Base-by-base conservation (phyloP, 2,888 invertebrate species). In the Mythimna impura region DNA sequence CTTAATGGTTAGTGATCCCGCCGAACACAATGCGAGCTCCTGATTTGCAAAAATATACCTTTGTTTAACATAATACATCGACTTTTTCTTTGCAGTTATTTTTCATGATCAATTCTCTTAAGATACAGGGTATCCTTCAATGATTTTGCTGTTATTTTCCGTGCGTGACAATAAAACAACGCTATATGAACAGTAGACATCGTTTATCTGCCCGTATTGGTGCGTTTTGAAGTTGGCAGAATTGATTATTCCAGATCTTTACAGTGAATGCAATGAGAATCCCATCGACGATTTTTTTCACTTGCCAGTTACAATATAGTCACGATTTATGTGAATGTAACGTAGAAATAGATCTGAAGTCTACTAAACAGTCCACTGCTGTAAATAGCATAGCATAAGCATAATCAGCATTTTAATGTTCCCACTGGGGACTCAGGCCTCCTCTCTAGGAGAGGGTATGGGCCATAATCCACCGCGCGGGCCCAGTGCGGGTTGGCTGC, bases 131-230 rank as follows among this genome's bases (percentile, higher is more conserved):
- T n/a, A n/a, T n/a, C 20, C 50, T 52, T 50, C 20, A 20, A n/a
- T 8, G 50, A 52, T 47, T 14, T 47, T 10, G 9, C 52, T 40
- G 14, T 9, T 8, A 43, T 9, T 52, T n/a, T 52, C n/a, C 1
- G 25, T 54, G 58, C 66, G 66, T 67, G 67, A 60, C 73, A 12
- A 12, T 57, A 5, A 20, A 36, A 17, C 0, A 57, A 8, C 36
- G 74, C 20, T 30, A 30, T 66, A 9, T 2, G 30, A 76, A 76
- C 76, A 76, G 58, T 66, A 12, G 6, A 43, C 43, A 66, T 58
- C 2, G 57, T n/a, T 36, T 25, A 36, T 25, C 36, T 8, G 7
- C 0, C 22, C 8, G 8, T 17, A 62, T 62, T 25, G 9, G 9
- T 34, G 2, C 0, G 17, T 47, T 14, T 47, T 47, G 4, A 17